A percentile compares a stretch with the other conserved stretches of the same genome.
These are phyloP conservation scores for Microtus montanus DNA, from an alignment of 2,113 vertebrate genomes.

Conservation along the genomic window DNA sequence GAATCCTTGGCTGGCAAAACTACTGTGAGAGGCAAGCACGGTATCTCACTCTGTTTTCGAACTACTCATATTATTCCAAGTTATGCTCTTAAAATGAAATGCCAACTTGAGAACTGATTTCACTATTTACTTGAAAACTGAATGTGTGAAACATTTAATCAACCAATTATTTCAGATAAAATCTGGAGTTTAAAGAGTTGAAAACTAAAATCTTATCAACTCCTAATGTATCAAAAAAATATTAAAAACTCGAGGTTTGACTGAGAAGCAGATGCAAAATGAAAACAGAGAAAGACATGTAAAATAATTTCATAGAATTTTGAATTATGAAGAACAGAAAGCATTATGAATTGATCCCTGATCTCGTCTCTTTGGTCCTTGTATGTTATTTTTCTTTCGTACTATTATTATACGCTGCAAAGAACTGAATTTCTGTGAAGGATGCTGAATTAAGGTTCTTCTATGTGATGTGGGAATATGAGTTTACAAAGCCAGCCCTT, in stretches of 20 bases:
- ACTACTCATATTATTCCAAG: conserved; percentile 18
- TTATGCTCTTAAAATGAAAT: not conserved
- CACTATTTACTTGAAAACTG: conserved; percentile 18
- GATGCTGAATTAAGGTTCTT: conserved; percentile 68
- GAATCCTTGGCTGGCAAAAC: not conserved
- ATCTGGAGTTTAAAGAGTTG: not conserved
- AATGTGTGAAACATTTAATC: not conserved
- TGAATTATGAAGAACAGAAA: conserved; percentile 64
- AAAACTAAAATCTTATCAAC: conserved; percentile 1
- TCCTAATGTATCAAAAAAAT: conserved; percentile 23
- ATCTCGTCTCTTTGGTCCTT: conserved; percentile 17
- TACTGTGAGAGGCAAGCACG: conserved; percentile 6
- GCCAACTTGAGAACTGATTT: not conserved
- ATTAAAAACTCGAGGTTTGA: not conserved
- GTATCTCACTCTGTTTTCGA: conserved; percentile 2
- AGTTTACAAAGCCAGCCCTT: conserved; percentile 61
- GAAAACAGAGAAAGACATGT: conserved; percentile 8
- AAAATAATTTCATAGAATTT: conserved; percentile 56
- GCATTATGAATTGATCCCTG: conserved; percentile 43
- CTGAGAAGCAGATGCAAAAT: not conserved
- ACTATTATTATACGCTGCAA: not conserved
- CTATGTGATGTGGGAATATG: conserved; percentile 51
- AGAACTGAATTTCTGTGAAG: conserved; percentile 40
- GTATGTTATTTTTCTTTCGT: conserved; percentile 61
- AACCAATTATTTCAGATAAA: conserved; percentile 43